These are phyloP conservation scores for Ctenosaura bakeri DNA, from an alignment of 2,797 vertebrate species.

Conservation along the genomic window DNA sequence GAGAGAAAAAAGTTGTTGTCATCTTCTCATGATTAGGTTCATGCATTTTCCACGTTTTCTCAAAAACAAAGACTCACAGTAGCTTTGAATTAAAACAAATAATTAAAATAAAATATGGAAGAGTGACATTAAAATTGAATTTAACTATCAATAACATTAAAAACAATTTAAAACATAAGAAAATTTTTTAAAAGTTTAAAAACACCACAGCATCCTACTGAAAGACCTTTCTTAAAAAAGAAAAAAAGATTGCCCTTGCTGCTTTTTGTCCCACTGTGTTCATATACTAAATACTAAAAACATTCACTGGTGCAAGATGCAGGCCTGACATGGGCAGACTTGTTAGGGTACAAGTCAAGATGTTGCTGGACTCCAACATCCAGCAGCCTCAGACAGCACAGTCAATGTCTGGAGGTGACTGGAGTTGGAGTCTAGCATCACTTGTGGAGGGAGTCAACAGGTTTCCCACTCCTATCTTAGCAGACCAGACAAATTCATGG, in stretches of 20 bases:
- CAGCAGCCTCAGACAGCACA: neutral
- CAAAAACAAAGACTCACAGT: no score
- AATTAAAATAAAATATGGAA: no score
- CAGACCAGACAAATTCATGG: neutral
- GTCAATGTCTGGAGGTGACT: neutral
- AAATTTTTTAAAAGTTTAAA: no score
- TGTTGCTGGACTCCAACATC: neutral
- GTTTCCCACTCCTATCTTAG: neutral
- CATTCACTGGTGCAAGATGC: no score
- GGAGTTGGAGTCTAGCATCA: neutral
- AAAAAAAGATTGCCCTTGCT: neutral
- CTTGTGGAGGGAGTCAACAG: neutral
- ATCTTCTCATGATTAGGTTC: no score
- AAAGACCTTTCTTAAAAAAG: no score
- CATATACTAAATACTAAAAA: neutral
- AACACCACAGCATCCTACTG: no score
- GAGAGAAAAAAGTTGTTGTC: neutral
- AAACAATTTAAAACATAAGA: no score
- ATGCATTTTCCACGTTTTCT: no score
- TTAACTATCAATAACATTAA: no score
- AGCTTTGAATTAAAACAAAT: no score
- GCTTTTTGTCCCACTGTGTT: neutral
- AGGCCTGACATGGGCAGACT: neutral
- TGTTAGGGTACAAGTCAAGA: neutral
- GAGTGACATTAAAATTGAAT: no score